Conservation (phyloP, 2,797 vertebrate species). For the Cichlasoma orientale region DNA sequence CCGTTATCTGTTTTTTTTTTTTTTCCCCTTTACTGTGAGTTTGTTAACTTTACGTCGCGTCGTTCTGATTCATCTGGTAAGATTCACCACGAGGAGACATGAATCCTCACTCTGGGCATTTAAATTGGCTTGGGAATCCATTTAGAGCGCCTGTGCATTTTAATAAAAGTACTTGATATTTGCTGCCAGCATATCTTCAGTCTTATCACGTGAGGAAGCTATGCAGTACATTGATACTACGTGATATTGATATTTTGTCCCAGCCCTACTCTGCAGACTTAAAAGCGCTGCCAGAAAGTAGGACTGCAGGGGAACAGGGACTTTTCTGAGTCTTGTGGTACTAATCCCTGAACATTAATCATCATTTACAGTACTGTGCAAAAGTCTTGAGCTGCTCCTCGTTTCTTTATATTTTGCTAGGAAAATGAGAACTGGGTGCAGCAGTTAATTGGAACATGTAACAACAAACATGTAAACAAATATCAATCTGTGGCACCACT, state of each 20-base stretch:
- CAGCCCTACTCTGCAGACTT: background rate
- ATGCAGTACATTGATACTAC: too few species aligned
- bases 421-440: background rate
- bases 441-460: background rate
- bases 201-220: background rate
- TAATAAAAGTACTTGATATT: background rate
- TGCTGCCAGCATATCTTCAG: background rate
- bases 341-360: background rate
- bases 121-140: background rate
- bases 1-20: background rate
- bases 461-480: background rate
- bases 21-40: background rate
- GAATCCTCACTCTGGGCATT: background rate
- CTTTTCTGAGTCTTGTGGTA: background rate
- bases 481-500: too few species aligned
- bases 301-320: background rate
- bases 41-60: background rate
- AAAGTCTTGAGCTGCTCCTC: background rate
- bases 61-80: background rate
- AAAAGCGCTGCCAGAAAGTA: background rate
- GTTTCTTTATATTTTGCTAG: background rate
- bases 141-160: background rate
- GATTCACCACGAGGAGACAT: background rate
- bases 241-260: background rate
- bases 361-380: background rate